Conservation (phyloP, 2,113 vertebrate species). For the Megaptera novaeangliae region DNA sequence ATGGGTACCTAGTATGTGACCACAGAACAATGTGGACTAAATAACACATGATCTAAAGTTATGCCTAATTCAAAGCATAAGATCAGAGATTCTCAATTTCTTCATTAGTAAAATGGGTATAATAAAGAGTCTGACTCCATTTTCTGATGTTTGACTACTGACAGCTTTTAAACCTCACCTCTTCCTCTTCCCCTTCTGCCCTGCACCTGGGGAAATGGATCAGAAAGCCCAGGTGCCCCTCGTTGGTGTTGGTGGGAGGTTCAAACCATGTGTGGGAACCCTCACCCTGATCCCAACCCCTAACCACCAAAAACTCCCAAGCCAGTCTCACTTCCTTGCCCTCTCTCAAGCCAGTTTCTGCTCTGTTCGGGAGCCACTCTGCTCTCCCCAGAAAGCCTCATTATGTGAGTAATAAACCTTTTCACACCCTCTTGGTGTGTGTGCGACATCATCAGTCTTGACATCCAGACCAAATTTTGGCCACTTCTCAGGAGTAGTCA, state of each 20-base stretch:
- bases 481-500: background rate
- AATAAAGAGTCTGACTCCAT: background rate
- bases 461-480: background rate
- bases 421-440: background rate
- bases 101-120: background rate
- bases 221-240: background rate
- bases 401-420: background rate
- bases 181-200: background rate
- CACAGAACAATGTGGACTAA: background rate
- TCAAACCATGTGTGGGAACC: background rate
- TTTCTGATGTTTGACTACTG: background rate
- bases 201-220: background rate
- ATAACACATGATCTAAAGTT: background rate
- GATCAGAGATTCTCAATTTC: background rate
- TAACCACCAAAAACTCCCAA: background rate
- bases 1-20: background rate
- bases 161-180: background rate
- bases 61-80: background rate
- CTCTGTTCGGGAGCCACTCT: background rate
- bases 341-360: background rate
- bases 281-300: background rate
- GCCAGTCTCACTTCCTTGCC: background rate
- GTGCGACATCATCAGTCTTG: background rate
- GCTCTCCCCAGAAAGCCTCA: background rate
- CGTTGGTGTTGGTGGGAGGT: background rate